These are phyloP conservation scores for Nephrotoma flavescens DNA, from an alignment of 2,888 invertebrate genomes.

Conservation along the genomic window DNA sequence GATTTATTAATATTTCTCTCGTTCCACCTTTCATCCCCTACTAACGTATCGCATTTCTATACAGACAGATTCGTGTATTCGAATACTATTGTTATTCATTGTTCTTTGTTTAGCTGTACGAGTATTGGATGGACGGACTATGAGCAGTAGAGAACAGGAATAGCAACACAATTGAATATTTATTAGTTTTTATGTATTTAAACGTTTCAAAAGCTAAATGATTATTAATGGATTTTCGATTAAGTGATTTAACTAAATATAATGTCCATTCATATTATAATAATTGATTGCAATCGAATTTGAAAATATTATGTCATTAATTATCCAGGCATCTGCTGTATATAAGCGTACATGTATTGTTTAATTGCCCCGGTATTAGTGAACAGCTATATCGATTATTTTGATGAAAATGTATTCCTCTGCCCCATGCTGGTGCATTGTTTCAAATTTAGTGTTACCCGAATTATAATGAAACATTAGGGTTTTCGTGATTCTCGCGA, in stretches of 20 bases:
- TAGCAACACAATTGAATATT: not conserved
- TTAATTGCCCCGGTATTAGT: too few relatives aligned
- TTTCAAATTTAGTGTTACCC: too few relatives aligned
- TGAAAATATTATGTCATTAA: not conserved
- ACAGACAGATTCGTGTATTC: not conserved
- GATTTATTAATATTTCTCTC: not conserved
- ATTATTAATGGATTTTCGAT: not conserved
- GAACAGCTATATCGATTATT: too few relatives aligned
- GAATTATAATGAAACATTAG: too few relatives aligned
- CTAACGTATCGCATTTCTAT: not conserved
- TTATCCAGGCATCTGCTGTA: not conserved
- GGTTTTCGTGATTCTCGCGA: too few relatives aligned
- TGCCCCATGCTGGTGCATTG: too few relatives aligned
- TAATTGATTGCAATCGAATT: not conserved
- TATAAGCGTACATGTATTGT: too few relatives aligned
- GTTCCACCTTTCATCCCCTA: not conserved
- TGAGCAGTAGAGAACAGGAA: not conserved
- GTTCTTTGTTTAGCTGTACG: not conserved
- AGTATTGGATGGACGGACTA: not conserved
- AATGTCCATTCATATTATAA: not conserved
- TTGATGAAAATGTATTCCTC: too few relatives aligned
- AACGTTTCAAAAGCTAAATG: not conserved
- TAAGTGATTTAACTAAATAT: not conserved
- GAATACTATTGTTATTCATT: not conserved
- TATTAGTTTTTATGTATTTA: not conserved